Base-by-base conservation (phyloP, 1,140 invertebrate species). In the Thaumatotibia leucotreta region DNA sequence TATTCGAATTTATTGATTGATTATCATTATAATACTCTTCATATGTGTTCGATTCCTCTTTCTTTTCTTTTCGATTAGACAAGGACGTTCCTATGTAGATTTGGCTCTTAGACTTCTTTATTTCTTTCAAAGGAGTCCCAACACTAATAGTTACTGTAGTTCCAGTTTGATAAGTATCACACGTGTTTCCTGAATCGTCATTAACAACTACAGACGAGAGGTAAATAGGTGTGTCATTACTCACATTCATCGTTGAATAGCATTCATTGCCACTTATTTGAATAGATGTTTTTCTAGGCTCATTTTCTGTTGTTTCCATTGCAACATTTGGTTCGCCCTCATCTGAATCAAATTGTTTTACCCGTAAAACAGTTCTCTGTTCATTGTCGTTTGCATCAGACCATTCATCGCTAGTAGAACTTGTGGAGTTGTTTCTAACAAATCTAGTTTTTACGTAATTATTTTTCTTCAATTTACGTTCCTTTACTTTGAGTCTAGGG, bases 201-300 rank as follows among this genome's bases (percentile, higher is more conserved):
- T 93, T 93, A 23, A 94, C 93, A 31, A 94, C 93, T 33, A 95
- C 94, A 1, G 94, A 95, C 14, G 94, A 94, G 68, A 94, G 93
- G 82, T 95, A 94, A 33, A 94, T 86, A 9, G 93, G 93, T 10
- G 92, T 92, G 65, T 93, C 90, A 65, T 93, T 93, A 31, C 91
- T 92, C 0, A 93, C 92, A 74, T 94, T 94, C 79, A 94, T 92
- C 2, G 93, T 94, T 24, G 93, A 93, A 77, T 94, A 94, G 84
- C 94, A 95, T 82, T 94, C 93, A 72, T 95, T 94, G 4, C 94
- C 94, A 75, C 93, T 96, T 65, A 96, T 96, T 82, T 95, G 86
- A 70, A 96, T 96, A 4, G 95, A 96, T 3, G 95, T 96, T 85
- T 94, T 94, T 77, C 93, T 92, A 65, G 93, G 92, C 61, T 79